Conservation (phyloP, 1,140 invertebrate species). For the Drosophila parabipectinata region DNA sequence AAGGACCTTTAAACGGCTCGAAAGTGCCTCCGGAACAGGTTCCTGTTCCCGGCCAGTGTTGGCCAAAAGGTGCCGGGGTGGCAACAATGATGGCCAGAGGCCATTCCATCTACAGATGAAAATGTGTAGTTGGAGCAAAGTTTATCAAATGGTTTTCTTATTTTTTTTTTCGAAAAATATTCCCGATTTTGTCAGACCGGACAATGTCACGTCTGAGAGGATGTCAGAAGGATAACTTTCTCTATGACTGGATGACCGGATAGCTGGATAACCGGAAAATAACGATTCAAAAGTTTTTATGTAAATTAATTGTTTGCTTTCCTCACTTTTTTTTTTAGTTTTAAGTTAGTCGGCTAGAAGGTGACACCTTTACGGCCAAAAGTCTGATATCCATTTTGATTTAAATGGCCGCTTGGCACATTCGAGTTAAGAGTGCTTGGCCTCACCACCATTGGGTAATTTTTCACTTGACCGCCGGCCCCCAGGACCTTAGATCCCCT, state of each 20-base stretch:
- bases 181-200: too few species aligned
- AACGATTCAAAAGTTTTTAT: not conserved
- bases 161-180: not conserved
- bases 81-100: not conserved
- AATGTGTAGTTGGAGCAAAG: not conserved
- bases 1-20: not conserved
- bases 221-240: not conserved
- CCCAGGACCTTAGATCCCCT: not conserved
- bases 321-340: too few species aligned
- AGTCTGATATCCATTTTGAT: constrained; percentile 1
- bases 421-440: constrained; percentile 11
- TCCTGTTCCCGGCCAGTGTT: not conserved
- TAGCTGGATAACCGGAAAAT: not conserved
- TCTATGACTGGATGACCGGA: not conserved
- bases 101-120: not conserved
- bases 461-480: constrained; percentile 34
- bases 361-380: not conserved
- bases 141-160: not conserved
- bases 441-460: constrained; percentile 17
- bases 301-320: not conserved
- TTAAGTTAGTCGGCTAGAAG: too few species aligned
- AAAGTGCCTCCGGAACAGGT: constrained; percentile 8
- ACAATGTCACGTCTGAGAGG: not conserved
- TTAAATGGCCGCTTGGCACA: constrained; percentile 34
- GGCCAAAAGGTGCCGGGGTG: too few species aligned